Conservation (phyloP, 2,888 invertebrate species). For the Pseudoips prasinana region DNA sequence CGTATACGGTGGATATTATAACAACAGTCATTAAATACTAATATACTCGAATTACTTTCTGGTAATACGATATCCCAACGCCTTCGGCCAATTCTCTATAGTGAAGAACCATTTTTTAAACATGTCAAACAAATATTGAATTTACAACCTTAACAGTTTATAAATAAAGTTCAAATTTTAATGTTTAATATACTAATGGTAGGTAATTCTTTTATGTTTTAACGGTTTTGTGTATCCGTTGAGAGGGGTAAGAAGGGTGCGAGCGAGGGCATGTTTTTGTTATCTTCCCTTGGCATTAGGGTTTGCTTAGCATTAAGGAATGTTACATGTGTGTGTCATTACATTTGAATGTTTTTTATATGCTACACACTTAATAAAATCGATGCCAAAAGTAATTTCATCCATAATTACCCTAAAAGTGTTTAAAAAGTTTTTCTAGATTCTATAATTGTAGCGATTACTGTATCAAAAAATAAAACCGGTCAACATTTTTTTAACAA, state of each 20-base stretch:
- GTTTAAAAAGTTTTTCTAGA: too few relatives aligned
- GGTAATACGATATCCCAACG: conserved; percentile 21
- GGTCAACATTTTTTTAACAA: too few relatives aligned
- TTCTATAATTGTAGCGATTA: too few relatives aligned
- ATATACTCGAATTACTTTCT: conserved; percentile 30
- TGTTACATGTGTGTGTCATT: conserved; percentile 2
- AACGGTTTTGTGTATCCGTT: conserved; percentile 38
- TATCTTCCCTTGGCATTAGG: conserved; percentile 18
- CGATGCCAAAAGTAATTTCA: too few relatives aligned
- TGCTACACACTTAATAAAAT: too few relatives aligned
- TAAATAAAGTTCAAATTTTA: neutral
- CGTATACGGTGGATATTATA: too few relatives aligned
- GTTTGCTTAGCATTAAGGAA: conserved; percentile 9
- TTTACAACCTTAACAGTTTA: neutral
- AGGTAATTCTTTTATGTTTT: conserved; percentile 27
- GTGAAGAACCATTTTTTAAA: conserved; percentile 6
- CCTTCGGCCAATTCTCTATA: conserved; percentile 11
- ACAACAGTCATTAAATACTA: conserved; percentile 23
- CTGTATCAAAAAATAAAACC: too few relatives aligned
- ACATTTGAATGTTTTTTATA: too few relatives aligned
- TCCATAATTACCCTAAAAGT: too few relatives aligned
- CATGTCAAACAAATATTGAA: conserved; percentile 3
- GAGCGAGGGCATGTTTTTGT: conserved; percentile 21
- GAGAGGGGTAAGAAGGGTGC: conserved; percentile 15
- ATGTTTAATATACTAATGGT: conserved; percentile 3